Evolutionary conservation across 1,140 invertebrate genomes (phyloP).

Genomic region (Orchesella cincta): DNA sequence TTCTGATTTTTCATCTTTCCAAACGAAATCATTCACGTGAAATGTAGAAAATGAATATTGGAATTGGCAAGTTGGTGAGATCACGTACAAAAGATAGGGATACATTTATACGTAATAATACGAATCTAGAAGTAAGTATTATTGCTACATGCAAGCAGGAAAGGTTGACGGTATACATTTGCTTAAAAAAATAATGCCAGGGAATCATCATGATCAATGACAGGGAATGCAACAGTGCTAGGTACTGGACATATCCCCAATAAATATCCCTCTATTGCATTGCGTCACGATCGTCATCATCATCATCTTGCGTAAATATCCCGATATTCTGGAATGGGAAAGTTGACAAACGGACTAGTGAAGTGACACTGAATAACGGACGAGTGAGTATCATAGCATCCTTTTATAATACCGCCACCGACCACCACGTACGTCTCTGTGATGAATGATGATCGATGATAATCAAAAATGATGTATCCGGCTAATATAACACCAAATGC

Average conservation of each 20-base stretch:
- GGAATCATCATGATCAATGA: too few species aligned
- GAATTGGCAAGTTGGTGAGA: not conserved
- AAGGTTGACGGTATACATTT: too few species aligned
- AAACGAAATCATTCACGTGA: not conserved
- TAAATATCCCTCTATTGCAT: too few species aligned
- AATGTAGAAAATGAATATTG: constrained; percentile 11
- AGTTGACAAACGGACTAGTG: not conserved
- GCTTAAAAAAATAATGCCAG: too few species aligned
- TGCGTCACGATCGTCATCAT: not conserved
- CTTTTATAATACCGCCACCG: too few species aligned
- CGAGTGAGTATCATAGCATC: too few species aligned
- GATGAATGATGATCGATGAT: not conserved
- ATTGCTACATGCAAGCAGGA: too few species aligned
- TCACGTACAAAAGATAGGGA: not conserved
- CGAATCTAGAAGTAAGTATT: too few species aligned
- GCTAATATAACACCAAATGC: constrained; percentile 3
- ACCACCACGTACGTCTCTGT: too few species aligned
- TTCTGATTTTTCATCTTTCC: not conserved
- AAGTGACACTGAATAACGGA: not conserved
- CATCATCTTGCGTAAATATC: not conserved
- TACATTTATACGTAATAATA: not conserved
- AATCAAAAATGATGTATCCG: constrained; percentile 6
- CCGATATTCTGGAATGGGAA: not conserved
- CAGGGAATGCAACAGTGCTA: too few species aligned
- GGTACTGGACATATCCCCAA: too few species aligned